Conservation (phyloP, 2,113 vertebrate species). For the Scalopus aquaticus region DNA sequence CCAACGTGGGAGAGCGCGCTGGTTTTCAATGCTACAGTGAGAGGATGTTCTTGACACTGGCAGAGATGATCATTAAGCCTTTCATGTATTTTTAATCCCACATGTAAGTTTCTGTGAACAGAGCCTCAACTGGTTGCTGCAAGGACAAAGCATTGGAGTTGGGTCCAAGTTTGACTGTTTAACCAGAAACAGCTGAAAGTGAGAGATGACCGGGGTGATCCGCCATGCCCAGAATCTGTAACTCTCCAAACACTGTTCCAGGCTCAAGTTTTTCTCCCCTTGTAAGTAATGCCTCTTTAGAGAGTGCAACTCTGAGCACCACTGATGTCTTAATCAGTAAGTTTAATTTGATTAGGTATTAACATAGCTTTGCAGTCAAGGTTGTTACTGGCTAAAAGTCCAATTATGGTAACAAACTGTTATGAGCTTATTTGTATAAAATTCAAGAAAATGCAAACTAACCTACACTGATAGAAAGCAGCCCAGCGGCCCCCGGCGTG, state of each 20-base stretch:
- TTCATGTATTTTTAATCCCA: neutral
- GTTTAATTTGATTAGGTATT: neutral
- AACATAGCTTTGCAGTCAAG: neutral
- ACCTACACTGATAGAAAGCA: neutral
- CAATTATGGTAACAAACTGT: neutral
- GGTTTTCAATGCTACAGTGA: neutral
- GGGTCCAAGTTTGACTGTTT: conserved; percentile 11
- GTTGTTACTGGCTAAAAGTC: neutral
- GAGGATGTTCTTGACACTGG: neutral
- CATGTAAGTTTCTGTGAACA: neutral
- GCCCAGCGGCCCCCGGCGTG: neutral
- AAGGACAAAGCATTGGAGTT: neutral
- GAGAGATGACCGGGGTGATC: neutral
- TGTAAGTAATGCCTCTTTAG: neutral
- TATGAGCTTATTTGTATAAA: neutral
- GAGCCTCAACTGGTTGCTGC: neutral
- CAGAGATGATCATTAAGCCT: neutral
- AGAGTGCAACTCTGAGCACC: neutral
- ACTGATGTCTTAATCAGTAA: neutral
- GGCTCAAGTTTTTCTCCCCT: neutral
- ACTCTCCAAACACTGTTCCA: neutral
- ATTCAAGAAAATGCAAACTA: conserved; percentile 25
- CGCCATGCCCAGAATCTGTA: neutral
- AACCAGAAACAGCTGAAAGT: neutral
- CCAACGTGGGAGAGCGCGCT: neutral